Percentiles rank a stretch among this genome's conserved stretches.
phyloP scores from a whole-genome alignment of 2,888 invertebrate species.

The Drosophila emarginata region DNA sequence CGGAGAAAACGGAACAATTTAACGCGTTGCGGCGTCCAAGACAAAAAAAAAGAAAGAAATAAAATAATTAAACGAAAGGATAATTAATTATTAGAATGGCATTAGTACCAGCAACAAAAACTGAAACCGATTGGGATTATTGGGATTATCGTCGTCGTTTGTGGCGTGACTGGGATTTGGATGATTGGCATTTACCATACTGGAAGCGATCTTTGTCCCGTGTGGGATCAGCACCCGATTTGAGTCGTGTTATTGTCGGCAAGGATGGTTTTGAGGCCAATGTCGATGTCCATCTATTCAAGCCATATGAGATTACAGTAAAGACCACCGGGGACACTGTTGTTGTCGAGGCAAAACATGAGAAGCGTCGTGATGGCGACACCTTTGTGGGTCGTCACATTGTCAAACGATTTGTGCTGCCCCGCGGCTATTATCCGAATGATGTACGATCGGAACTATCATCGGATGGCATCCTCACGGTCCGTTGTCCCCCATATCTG shows the following conservation, averaged over 20 bases:
- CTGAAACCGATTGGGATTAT: constrained; percentile 78
- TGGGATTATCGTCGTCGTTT: constrained; percentile 81
- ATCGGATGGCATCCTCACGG: constrained; percentile 89
- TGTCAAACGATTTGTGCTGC: constrained; percentile 87
- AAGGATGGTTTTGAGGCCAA: constrained; percentile 87
- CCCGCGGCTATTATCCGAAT: constrained; percentile 87
- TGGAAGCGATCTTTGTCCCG: constrained; percentile 80
- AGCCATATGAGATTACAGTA: constrained; percentile 87
- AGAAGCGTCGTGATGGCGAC: constrained; percentile 88
- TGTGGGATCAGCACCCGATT: constrained; percentile 81
- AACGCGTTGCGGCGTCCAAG: constrained; percentile 65
- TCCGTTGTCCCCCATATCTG: constrained; percentile 86
- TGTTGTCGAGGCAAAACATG: constrained; percentile 88
- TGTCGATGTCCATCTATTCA: constrained; percentile 87
- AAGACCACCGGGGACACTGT: constrained; percentile 86
- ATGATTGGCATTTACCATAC: constrained; percentile 80
- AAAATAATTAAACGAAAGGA: constrained; percentile 3
- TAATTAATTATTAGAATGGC: constrained; percentile 61
- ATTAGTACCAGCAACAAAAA: constrained; percentile 75
- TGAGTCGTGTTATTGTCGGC: constrained; percentile 83
- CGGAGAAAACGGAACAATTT: constrained; percentile 32
- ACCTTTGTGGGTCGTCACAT: constrained; percentile 92
- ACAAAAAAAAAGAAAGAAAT: no score
- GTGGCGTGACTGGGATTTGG: constrained; percentile 81
- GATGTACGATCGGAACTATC: constrained; percentile 86